Conservation (phyloP, 2,888 invertebrate species). For the Phania funesta region DNA sequence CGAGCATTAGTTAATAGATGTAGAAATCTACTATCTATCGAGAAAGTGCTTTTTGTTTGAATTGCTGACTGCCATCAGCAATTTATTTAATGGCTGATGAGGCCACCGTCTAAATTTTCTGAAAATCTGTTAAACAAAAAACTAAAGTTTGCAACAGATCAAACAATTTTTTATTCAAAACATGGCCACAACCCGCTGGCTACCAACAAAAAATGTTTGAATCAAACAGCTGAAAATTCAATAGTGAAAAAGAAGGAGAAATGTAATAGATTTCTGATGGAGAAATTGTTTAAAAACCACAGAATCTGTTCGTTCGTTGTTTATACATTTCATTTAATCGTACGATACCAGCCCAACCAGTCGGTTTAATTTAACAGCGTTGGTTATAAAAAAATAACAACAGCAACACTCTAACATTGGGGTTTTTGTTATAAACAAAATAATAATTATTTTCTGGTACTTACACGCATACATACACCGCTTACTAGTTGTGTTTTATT, state of each 20-base stretch:
- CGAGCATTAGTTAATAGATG: neutral
- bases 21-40: neutral
- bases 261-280: conserved; percentile 16
- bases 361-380: neutral
- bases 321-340: too few species aligned
- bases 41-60: conserved; percentile 26
- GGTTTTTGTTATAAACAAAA: conserved; percentile 48
- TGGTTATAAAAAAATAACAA: neutral
- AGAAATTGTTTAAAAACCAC: conserved; percentile 34
- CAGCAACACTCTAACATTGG: neutral
- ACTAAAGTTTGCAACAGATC: conserved; percentile 80
- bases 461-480: neutral
- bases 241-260: conserved; percentile 14
- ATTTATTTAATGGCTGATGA: conserved; percentile 5
- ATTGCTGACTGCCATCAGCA: conserved; percentile 29
- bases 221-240: conserved; percentile 56
- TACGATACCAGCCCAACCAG: too few species aligned
- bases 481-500: neutral
- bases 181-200: conserved; percentile 61
- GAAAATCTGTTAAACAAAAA: conserved; percentile 73
- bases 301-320: neutral
- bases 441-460: neutral
- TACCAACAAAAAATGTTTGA: conserved; percentile 68
- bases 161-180: conserved; percentile 75
- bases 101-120: conserved; percentile 55